Base-by-base conservation (phyloP, 2,797 vertebrate species). In the Eospalax fontanierii region DNA sequence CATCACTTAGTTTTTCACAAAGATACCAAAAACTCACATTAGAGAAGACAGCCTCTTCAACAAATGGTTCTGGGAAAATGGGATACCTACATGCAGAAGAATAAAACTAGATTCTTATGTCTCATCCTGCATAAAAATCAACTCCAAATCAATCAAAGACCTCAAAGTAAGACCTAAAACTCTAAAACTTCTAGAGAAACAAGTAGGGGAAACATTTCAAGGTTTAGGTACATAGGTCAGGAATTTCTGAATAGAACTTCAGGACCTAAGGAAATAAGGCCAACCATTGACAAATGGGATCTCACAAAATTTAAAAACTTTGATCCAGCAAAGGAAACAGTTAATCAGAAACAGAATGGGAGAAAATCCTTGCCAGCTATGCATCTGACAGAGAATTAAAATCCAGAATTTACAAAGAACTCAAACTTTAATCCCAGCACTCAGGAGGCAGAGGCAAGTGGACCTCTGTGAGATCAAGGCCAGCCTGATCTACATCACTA, bases 151-250 rank as follows among this genome's bases (percentile, higher is more conserved):
- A 46, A 19, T 54, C 30, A n/a, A 30, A 50, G 74, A 76, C 74
- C 43, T 50, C 33, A 50, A 50, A 46, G 74, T 46, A 76, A 76
- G 46, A 50, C 28, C 43, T 18, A 10, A 50, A 76, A 76, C 74
- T 78, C 75, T 30, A 11, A 16, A 50, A 76, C 28, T 12, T 18
- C 16, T 21, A 54, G 75, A 76, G 28, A 8, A 6, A 76, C 16
- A 54, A 54, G 19, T 33, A 54, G 50, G 16, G 46, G 33, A 26
- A 40, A 26, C 10, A 26, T 73, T 40, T 73, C 71, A 40, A 54
- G 43, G 6, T 46, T 54, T 4, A 0, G 75, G 18, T n/a, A n/a
- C 4, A 12, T 33, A 0, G 9, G 43, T 11, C 28, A 33, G 16
- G 30, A 4, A 21, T 50, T 22, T 30, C 75, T 30, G 8, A 76